Percentiles rank a stretch among this genome's conserved stretches.
Conservation (phyloP, 2,113 vertebrate genomes). For the Psilopogon haemacephalus region DNA sequence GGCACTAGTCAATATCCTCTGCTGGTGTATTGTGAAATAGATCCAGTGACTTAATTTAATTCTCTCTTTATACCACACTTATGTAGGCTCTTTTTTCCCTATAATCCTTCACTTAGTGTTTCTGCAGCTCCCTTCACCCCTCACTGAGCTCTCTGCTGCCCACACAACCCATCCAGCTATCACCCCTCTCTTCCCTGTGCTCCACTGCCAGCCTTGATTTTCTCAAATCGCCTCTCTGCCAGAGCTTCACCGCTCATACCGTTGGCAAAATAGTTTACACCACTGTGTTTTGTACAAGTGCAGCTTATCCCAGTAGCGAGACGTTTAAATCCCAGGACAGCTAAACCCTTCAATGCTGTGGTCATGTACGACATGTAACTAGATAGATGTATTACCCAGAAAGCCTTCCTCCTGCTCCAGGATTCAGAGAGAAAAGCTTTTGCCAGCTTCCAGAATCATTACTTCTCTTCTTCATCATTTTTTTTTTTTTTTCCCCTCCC, state of each 20-base stretch:
- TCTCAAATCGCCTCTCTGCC: not conserved
- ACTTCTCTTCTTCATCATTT: not conserved
- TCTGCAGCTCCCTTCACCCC: constrained; percentile 15
- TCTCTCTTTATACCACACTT: constrained; percentile 1
- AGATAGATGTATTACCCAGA: constrained; percentile 34
- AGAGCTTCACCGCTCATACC: not conserved
- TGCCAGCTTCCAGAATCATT: not conserved
- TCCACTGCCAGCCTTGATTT: not conserved
- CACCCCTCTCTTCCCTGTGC: not conserved
- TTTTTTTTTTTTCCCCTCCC: not conserved
- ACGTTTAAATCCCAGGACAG: constrained; percentile 5
- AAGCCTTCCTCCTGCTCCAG: not conserved
- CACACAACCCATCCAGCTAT: not conserved
- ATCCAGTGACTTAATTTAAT: constrained; percentile 23
- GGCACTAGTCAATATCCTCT: not conserved
- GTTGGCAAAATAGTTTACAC: constrained; percentile 7
- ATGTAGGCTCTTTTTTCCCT: not conserved
- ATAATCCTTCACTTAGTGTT: constrained; percentile 8
- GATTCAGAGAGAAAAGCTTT: not conserved
- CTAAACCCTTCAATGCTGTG: constrained; percentile 32
- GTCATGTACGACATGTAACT: constrained; percentile 4
- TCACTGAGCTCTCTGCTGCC: not conserved
- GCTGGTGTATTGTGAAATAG: not conserved
- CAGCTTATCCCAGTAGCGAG: constrained; percentile 14
- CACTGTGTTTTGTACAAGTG: not conserved